A percentile compares a stretch with the other conserved stretches of the same genome.
Evolutionary conservation across 2,888 invertebrate genomes (phyloP).

Genomic region (Agriopis leucophaearia): DNA sequence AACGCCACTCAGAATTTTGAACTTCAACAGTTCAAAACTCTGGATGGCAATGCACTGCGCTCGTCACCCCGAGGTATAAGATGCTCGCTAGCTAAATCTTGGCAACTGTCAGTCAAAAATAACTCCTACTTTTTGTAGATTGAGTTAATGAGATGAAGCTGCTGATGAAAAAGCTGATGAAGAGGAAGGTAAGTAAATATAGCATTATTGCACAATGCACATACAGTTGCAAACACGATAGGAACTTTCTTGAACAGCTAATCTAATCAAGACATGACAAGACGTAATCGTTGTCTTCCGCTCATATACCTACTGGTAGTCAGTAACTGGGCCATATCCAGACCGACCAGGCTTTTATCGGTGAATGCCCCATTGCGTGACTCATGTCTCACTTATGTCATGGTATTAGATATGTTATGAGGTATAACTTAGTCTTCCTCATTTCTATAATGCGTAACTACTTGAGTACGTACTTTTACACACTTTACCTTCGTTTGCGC

Average conservation of each 20-base stretch:
- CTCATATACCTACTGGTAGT: constrained; percentile 45
- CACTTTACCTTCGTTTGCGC: no score
- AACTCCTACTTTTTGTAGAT: no score
- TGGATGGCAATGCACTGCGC: no score
- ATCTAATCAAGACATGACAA: constrained; percentile 39
- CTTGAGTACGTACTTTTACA: no score
- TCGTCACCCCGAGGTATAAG: no score
- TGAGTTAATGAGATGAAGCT: no score
- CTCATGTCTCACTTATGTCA: constrained; percentile 24
- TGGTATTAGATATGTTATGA: constrained; percentile 8
- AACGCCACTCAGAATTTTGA: no score
- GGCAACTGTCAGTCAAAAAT: no score
- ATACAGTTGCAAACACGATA: neutral
- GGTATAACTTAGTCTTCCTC: constrained; percentile 7
- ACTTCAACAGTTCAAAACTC: no score
- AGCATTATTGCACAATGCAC: neutral
- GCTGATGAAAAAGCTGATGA: no score
- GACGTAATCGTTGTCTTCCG: constrained; percentile 63
- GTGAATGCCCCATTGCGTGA: constrained; percentile 39
- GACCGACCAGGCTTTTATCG: constrained; percentile 49
- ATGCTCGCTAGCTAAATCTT: no score
- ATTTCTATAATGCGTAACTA: neutral
- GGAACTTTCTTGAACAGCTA: constrained; percentile 13
- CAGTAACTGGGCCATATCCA: constrained; percentile 63
- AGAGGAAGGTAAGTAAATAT: no score